Evolutionary conservation across 2,113 vertebrate genomes (phyloP).

Genomic region (Syngnathus typhle): DNA sequence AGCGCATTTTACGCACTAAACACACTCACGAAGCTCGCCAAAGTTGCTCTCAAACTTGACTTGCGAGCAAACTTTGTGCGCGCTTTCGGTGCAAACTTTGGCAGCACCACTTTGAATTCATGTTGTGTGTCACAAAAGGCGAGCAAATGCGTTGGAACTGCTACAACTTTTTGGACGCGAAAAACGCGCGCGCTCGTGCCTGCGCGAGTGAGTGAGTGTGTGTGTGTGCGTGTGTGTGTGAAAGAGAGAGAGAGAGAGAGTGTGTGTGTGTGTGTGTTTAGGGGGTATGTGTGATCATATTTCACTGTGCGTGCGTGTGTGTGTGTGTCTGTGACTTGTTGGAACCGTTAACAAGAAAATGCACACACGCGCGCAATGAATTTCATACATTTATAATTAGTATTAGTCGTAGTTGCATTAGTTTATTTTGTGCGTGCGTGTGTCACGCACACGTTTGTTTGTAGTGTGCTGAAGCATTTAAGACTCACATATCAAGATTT

Average conservation of each 20-base stretch:
- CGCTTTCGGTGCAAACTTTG: not conserved
- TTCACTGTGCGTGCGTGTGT: slow-evolving; percentile 54
- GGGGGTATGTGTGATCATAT: slow-evolving; percentile 51
- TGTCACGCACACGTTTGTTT: not conserved
- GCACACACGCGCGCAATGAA: not conserved
- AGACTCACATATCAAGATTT: not conserved
- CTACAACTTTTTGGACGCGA: not conserved
- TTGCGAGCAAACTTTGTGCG: slow-evolving; percentile 42
- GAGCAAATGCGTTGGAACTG: not conserved
- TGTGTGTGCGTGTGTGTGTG: not conserved
- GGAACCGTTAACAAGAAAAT: slow-evolving; percentile 8
- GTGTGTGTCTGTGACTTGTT: slow-evolving; percentile 35
- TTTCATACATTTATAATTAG: not conserved
- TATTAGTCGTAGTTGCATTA: not conserved
- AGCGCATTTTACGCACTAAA: not conserved
- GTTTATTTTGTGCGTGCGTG: not conserved
- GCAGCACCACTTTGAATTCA: not conserved
- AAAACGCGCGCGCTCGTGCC: not conserved
- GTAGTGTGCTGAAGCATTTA: no score
- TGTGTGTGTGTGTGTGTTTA: not conserved
- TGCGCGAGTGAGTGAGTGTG: slow-evolving; percentile 2
- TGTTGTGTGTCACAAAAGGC: not conserved
- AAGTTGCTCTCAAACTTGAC: slow-evolving; percentile 14
- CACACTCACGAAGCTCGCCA: not conserved
- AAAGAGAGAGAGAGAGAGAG: not conserved